Evolutionary conservation across 2,797 vertebrate genomes (phyloP).

Genomic region (Schizopygopsis malacanthus): DNA sequence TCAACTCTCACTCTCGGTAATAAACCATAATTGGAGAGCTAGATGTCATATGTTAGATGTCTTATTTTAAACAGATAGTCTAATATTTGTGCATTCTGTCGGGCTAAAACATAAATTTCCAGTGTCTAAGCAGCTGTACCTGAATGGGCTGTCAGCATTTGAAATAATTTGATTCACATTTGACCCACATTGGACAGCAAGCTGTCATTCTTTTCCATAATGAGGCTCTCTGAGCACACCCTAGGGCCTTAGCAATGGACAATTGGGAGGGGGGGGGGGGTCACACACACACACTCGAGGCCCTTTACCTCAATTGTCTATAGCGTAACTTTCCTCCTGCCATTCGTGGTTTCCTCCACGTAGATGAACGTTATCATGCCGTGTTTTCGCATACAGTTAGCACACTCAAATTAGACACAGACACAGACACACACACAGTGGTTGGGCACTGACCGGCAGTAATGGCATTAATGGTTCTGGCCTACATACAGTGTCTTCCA

Average conservation of each 20-base stretch:
- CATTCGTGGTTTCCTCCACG: slow-evolving; percentile 1
- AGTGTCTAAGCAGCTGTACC: slow-evolving; percentile 48
- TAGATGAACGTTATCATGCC: slow-evolving; percentile 20
- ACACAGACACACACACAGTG: slow-evolving; percentile 47
- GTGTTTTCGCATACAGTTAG: slow-evolving; percentile 13
- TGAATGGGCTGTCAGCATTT: slow-evolving; percentile 48
- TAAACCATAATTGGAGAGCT: slow-evolving; percentile 25
- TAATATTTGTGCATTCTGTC: slow-evolving; percentile 24
- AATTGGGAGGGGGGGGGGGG: slow-evolving; percentile 41
- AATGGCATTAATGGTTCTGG: slow-evolving; percentile 78
- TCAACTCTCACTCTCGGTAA: slow-evolving; percentile 12
- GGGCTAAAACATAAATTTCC: slow-evolving; percentile 23
- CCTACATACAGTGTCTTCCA: slow-evolving; percentile 72
- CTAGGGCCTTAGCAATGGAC: slow-evolving; percentile 46
- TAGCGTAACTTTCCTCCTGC: neutral
- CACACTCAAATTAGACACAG: slow-evolving; percentile 34
- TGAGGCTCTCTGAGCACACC: slow-evolving; percentile 47
- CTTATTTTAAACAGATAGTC: slow-evolving; percentile 9
- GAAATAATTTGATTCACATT: slow-evolving; percentile 57
- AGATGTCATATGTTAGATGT: slow-evolving; percentile 28
- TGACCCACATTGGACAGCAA: slow-evolving; percentile 62
- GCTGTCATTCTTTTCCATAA: slow-evolving; percentile 60
- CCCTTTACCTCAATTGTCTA: slow-evolving; percentile 21
- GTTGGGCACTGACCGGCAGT: slow-evolving; percentile 76
- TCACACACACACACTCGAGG: slow-evolving; percentile 50